phyloP scores from a whole-genome alignment of 2,888 invertebrate species.

The Pyrrhia umbra region DNA sequence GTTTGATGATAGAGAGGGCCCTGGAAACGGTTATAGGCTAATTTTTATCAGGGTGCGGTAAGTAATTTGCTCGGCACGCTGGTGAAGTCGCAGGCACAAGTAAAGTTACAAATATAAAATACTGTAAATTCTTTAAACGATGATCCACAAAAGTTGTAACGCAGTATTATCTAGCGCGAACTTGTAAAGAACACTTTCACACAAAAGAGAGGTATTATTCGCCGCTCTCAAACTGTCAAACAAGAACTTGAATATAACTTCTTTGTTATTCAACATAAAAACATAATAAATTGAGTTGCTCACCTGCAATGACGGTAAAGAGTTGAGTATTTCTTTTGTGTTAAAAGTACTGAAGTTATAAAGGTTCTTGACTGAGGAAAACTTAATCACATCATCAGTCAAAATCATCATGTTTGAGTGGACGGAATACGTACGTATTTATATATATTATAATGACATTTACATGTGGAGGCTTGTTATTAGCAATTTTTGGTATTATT shows the following conservation, averaged over 20 bases:
- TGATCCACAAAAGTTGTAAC: conserved; percentile 5
- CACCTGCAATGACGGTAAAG: not conserved
- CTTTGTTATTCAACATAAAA: conserved; percentile 16
- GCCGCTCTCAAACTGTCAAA: conserved; percentile 31
- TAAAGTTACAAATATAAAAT: not conserved
- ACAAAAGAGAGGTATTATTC: conserved; percentile 24
- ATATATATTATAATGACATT: no score
- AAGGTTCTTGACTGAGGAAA: no score
- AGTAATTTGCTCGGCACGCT: no score
- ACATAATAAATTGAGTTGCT: conserved; percentile 19
- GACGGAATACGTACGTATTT: no score
- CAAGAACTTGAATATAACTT: conserved; percentile 25
- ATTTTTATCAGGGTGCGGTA: no score
- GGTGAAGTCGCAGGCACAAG: no score
- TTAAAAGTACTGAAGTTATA: not conserved
- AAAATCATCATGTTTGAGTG: no score
- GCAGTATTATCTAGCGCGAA: conserved; percentile 8
- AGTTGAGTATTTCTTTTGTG: not conserved
- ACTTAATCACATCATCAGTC: no score
- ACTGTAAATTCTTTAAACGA: conserved; percentile 13
- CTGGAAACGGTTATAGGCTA: no score
- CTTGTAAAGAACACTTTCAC: conserved; percentile 22
- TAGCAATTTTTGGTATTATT: no score
- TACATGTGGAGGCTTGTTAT: no score
- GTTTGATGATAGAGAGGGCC: no score